Percentiles rank a stretch among this genome's conserved stretches.
Conservation (phyloP, 2,113 vertebrate genomes). For the Nycticorax nycticorax region DNA sequence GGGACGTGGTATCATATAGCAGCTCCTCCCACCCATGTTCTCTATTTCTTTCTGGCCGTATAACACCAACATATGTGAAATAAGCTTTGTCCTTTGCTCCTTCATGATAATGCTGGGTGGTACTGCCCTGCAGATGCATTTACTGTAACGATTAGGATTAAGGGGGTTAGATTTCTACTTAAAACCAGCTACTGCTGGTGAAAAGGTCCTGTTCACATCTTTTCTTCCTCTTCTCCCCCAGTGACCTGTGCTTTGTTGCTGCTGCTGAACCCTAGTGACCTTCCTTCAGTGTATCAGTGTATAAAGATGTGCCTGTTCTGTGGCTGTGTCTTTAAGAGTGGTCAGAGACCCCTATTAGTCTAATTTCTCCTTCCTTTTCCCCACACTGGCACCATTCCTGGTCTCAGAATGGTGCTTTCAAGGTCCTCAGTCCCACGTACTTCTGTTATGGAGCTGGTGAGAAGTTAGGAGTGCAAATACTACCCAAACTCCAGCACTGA, state of each 20-base stretch:
- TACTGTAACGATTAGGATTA: background rate
- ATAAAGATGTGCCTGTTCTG: background rate
- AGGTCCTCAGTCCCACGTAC: background rate
- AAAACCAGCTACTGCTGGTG: background rate
- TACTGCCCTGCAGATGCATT: background rate
- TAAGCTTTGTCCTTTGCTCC: background rate
- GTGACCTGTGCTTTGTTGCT: background rate
- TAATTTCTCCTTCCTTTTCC: background rate
- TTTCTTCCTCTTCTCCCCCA: background rate
- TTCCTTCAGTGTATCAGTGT: background rate
- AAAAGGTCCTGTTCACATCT: background rate
- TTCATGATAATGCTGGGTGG: background rate
- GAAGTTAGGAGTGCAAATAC: background rate
- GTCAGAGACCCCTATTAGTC: background rate
- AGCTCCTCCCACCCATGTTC: background rate
- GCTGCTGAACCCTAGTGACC: background rate
- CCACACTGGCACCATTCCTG: background rate
- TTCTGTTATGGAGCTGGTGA: background rate
- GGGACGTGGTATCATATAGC: background rate
- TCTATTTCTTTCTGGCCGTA: background rate
- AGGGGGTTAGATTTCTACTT: background rate
- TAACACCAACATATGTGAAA: background rate
- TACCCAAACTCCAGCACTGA: background rate
- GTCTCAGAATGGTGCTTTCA: background rate
- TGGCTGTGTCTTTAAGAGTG: background rate